Percentiles rank a stretch among this genome's conserved stretches.
These are phyloP conservation scores for Trochalopteron elliotii DNA, from an alignment of 2,113 vertebrate genomes.

Conservation along the genomic window DNA sequence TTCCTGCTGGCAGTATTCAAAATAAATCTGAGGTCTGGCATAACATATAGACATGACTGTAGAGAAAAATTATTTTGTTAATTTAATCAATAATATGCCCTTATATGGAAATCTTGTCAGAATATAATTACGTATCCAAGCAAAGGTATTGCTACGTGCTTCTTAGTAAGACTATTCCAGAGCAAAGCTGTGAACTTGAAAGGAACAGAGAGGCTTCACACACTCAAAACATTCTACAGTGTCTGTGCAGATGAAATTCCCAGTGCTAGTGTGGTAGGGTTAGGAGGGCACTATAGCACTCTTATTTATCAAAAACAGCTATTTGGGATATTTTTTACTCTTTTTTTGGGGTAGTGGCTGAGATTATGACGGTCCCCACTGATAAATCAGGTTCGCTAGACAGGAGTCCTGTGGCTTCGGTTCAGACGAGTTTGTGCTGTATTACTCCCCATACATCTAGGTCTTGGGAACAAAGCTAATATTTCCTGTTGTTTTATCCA, in stretches of 20 bases:
- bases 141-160: neutral
- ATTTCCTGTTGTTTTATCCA: neutral
- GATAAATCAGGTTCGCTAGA: neutral
- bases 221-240: neutral
- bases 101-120: neutral
- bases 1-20: neutral
- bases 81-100: slow-evolving; percentile 1
- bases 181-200: neutral
- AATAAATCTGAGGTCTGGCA: neutral
- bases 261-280: neutral
- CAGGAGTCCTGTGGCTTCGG: neutral
- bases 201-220: neutral
- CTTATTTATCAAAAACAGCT: neutral
- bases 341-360: neutral
- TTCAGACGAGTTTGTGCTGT: neutral
- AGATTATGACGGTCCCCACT: neutral
- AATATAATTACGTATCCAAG: neutral
- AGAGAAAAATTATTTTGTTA: neutral
- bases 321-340: neutral
- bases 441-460: neutral
- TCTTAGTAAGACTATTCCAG: neutral
- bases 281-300: neutral
- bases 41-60: neutral
- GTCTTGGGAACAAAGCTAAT: neutral
- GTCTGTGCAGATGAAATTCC: neutral